Evolutionary conservation across 2,888 invertebrate genomes (phyloP).

Genomic region (Hanleya hanleyi): DNA sequence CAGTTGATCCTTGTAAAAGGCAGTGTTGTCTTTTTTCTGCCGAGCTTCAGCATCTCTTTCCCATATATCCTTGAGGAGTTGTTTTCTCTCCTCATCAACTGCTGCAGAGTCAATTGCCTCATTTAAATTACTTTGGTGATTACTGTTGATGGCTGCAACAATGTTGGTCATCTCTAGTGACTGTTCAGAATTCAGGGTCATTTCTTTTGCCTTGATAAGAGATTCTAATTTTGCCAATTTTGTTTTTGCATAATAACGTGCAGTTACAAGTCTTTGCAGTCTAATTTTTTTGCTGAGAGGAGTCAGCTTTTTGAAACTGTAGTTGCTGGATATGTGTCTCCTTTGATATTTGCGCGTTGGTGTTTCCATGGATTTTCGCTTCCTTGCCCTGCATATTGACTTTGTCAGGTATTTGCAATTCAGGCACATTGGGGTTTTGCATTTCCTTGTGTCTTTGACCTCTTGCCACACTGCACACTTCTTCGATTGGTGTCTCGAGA

Average conservation of each 20-base stretch:
- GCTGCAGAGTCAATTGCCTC: not conserved
- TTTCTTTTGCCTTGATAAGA: not conserved
- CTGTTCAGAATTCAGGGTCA: not conserved
- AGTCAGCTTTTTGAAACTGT: not conserved
- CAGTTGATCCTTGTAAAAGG: not conserved
- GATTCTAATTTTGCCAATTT: not conserved
- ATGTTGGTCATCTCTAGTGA: not conserved
- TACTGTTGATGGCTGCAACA: not conserved
- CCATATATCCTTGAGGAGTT: not conserved
- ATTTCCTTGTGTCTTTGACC: not conserved
- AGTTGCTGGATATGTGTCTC: not conserved
- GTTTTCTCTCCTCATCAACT: not conserved
- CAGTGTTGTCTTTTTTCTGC: not conserved
- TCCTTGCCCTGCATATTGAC: not conserved
- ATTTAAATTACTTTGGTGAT: not conserved
- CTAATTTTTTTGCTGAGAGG: not conserved
- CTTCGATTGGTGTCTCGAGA: not conserved
- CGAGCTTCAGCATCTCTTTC: not conserved
- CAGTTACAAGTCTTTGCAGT: not conserved
- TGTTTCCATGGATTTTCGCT: not conserved
- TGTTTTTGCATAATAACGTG: not conserved
- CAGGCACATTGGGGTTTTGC: not conserved
- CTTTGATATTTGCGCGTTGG: not conserved
- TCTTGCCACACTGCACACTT: not conserved
- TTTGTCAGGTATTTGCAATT: not conserved